Conservation (phyloP, 2,113 vertebrate genomes). For the Meriones unguiculatus region DNA sequence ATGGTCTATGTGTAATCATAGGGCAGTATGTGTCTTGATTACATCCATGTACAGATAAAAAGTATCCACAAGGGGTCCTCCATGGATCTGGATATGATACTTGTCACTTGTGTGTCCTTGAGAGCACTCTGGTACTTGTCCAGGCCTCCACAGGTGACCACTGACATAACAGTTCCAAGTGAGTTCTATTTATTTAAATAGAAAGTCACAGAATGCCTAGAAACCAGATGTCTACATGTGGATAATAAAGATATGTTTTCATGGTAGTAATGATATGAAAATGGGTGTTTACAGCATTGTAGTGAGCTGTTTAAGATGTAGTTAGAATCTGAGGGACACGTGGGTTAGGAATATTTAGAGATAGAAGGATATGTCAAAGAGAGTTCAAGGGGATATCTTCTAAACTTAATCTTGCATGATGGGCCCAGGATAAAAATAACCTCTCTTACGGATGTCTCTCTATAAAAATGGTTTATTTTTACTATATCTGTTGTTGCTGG, state of each 20-base stretch:
- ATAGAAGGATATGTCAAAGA: neutral
- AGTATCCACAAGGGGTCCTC: neutral
- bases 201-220: neutral
- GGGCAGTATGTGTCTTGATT: neutral
- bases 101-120: neutral
- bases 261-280: neutral
- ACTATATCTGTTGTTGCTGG: neutral
- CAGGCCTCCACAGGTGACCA: neutral
- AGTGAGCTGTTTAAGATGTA: neutral
- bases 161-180: neutral
- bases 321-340: neutral
- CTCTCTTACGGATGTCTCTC: neutral
- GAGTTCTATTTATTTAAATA: slow-evolving; percentile 21
- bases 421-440: neutral
- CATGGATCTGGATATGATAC: neutral
- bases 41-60: neutral
- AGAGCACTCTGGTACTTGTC: neutral
- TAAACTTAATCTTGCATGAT: neutral
- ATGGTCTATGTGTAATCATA: neutral
- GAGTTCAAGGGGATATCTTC: neutral
- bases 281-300: neutral
- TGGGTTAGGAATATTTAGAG: neutral
- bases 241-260: neutral
- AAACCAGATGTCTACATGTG: neutral
- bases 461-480: neutral